phyloP scores from a whole-genome alignment of 2,113 vertebrate species.

The Brachypteracias leptosomus region DNA sequence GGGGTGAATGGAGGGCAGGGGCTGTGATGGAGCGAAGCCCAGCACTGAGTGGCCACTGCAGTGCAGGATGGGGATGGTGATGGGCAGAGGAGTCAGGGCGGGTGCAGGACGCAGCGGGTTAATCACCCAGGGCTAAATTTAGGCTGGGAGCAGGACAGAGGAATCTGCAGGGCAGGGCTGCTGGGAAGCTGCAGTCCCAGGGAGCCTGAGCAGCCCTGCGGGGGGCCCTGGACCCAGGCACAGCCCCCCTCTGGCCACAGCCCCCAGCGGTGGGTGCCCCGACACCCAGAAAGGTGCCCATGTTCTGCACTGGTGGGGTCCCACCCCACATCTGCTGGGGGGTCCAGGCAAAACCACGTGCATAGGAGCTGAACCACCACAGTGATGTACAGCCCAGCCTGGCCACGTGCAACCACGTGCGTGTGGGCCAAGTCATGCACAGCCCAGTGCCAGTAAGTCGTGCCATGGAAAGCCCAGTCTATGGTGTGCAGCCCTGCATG shows the following conservation, averaged over 20 bases:
- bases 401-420: not conserved
- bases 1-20: not conserved
- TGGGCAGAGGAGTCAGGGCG: not conserved
- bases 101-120: not conserved
- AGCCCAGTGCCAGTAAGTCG: not conserved
- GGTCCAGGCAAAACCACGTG: not conserved
- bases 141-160: conserved; percentile 21
- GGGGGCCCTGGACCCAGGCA: fast-evolving
- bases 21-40: not conserved
- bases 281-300: not conserved
- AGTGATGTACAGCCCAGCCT: not conserved
- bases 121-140: conserved; percentile 48
- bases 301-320: not conserved
- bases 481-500: not conserved
- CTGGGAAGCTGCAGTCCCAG: not conserved
- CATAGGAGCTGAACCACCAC: not conserved
- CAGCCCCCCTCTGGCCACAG: not conserved
- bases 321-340: not conserved
- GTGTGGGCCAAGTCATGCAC: not conserved
- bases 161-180: conserved; percentile 46
- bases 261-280: not conserved
- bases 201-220: not conserved
- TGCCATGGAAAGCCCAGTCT: not conserved
- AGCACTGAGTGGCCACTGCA: fast-evolving
- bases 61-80: not conserved